Evolutionary conservation across 2,888 invertebrate genomes (phyloP).

Genomic region (Elysia crispata): DNA sequence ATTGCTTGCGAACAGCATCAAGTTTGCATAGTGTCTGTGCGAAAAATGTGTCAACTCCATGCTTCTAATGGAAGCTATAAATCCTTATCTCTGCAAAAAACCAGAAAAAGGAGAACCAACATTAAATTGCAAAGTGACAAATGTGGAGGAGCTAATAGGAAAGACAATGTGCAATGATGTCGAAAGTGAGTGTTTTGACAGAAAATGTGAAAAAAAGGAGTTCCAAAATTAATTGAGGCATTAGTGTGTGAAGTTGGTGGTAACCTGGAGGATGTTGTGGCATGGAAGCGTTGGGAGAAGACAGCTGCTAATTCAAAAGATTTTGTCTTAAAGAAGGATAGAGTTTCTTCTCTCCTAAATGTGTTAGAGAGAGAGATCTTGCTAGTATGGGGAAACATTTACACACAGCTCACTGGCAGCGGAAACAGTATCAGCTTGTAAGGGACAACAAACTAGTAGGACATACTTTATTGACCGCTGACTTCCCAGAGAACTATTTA

Average conservation of each 20-base stretch:
- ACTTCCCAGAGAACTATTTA: constrained; percentile 50
- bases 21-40: constrained; percentile 1
- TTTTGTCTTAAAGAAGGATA: not conserved
- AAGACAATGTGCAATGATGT: not conserved
- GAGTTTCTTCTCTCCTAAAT: not conserved
- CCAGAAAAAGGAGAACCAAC: too few species aligned
- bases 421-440: constrained; percentile 33
- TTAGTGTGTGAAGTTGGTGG: too few species aligned
- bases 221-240: too few species aligned
- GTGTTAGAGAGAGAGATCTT: not conserved
- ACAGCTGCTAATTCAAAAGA: not conserved
- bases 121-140: too few species aligned
- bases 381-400: constrained; percentile 14
- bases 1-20: not conserved
- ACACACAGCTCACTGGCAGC: constrained; percentile 36
- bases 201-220: not conserved
- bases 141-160: too few species aligned
- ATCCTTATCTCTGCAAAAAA: too few species aligned
- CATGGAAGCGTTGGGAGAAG: not conserved
- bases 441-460: constrained; percentile 18
- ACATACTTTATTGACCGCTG: constrained; percentile 36
- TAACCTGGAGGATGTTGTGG: too few species aligned
- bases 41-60: constrained; percentile 3
- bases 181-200: not conserved
- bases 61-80: constrained; percentile 4